These are phyloP conservation scores for Caranx ignobilis DNA, from an alignment of 2,113 vertebrate genomes.

Conservation along the genomic window DNA sequence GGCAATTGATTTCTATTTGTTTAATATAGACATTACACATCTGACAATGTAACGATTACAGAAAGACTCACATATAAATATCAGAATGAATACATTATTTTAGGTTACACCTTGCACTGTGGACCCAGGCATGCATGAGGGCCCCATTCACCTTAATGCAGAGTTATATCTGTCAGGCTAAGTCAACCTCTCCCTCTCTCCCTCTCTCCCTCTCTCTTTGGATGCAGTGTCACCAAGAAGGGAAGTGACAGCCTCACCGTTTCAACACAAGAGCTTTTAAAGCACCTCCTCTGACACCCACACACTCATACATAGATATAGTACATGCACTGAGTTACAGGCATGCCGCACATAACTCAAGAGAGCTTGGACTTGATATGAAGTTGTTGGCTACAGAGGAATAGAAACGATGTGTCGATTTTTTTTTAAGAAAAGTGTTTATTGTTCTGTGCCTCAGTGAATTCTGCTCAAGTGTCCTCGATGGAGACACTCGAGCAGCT, in stretches of 20 bases:
- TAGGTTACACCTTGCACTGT: no score
- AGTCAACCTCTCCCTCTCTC: neutral
- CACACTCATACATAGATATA: neutral
- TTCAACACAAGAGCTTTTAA: conserved; percentile 51
- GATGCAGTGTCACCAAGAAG: conserved; percentile 7
- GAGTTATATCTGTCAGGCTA: neutral
- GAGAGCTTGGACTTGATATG: neutral
- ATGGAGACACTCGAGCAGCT: neutral
- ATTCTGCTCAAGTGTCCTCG: neutral
- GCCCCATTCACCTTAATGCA: neutral
- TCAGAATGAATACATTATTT: neutral
- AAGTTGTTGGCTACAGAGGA: neutral
- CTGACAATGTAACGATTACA: neutral
- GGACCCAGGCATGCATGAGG: neutral
- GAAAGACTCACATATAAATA: neutral
- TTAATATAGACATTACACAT: neutral
- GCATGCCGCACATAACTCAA: conserved; percentile 17
- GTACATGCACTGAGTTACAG: conserved; percentile 19
- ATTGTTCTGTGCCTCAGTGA: neutral
- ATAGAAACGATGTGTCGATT: no score
- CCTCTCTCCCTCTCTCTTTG: neutral
- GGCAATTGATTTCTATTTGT: neutral
- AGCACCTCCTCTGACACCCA: conserved; percentile 21
- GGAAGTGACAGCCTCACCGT: conserved; percentile 61
- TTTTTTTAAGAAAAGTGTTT: neutral